These are phyloP conservation scores for Cyprinodon variegatus DNA, from an alignment of 2,113 vertebrate species.

Conservation along the genomic window DNA sequence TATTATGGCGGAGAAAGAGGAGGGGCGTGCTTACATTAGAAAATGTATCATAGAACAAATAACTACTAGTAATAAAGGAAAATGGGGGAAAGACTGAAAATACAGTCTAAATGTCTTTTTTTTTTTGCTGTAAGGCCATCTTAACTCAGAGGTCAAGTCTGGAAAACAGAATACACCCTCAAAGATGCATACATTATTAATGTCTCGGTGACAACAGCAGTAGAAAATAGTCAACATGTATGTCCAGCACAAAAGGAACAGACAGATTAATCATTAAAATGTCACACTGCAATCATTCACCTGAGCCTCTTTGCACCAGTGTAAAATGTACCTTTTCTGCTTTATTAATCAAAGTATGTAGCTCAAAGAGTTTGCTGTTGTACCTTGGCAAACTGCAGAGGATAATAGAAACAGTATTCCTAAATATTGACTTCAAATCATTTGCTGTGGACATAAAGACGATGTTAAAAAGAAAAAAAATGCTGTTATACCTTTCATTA, in stretches of 20 bases:
- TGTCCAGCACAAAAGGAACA: slow-evolving; percentile 63
- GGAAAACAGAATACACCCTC: slow-evolving; percentile 59
- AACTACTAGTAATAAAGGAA: slow-evolving; percentile 43
- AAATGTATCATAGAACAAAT: slow-evolving; percentile 55
- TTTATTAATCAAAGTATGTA: slow-evolving; percentile 46
- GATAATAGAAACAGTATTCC: slow-evolving; percentile 53
- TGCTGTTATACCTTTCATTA: slow-evolving; percentile 27
- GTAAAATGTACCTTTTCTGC: slow-evolving; percentile 56
- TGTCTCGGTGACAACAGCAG: slow-evolving; percentile 60
- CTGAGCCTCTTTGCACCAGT: slow-evolving; percentile 69
- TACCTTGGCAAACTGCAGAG: slow-evolving; percentile 71
- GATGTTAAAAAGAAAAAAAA: slow-evolving; percentile 32
- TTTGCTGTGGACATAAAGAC: slow-evolving; percentile 46
- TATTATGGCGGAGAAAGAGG: slow-evolving; percentile 41
- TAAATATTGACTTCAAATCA: slow-evolving; percentile 64
- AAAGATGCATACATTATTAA: slow-evolving; percentile 67
- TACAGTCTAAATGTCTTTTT: slow-evolving; percentile 53
- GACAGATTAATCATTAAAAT: slow-evolving; percentile 60
- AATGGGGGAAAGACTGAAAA: slow-evolving; percentile 38
- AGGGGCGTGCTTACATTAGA: slow-evolving; percentile 57
- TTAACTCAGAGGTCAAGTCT: slow-evolving; percentile 75
- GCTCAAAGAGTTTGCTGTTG: slow-evolving; percentile 68
- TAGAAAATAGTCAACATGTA: slow-evolving; percentile 61
- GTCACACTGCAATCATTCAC: slow-evolving; percentile 62
- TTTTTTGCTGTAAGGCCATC: slow-evolving; percentile 79